Base-by-base conservation (phyloP, 1,140 invertebrate genomes). In the Neuroterus valhalla region DNA sequence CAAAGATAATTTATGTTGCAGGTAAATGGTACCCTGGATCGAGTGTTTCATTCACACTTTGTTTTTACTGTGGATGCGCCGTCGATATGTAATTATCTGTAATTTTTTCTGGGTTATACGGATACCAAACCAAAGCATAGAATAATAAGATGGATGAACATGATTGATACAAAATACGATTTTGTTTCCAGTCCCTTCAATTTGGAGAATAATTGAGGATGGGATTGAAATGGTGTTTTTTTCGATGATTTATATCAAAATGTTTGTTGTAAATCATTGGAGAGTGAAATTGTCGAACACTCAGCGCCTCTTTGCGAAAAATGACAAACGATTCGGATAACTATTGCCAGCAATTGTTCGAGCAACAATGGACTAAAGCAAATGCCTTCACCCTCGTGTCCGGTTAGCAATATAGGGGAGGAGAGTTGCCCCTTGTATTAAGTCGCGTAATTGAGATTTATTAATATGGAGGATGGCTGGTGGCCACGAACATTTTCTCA, bases 381-480 rank as follows among this genome's bases (percentile, higher is more conserved):
- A 80, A 82, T 82, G 71, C 74, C 80, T 81, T 80, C 79, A 80
- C 79, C 78, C 81, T 78, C 76, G 71, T 67, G 77, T 83, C 76
- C 78, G 81, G 75, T 68, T 31, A 68, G 67, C 44, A 62, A 71
- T 50, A 50, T 43, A 69, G 50, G 74, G 80, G 82, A 76, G 78
- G 79, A 76, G 75, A 82, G 82, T 82, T 84, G 78, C 78, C 79
- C 82, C 73, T 74, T 80, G 73, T 82, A 85, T 87, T 85, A 87
- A 86, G 80, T 86, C 78, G 72, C 79, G 82, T 86, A 87, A 87
- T 87, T 86, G 85, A 86, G 85, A 87, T 87, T 87, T 87, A 87
- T 87, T 87, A 86, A 87, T 85, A 82, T 75, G 45, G 80, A 71
- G 80, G 72, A 52, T 71, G 77, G 55, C 75, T 71, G 17, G 78